Conservation (phyloP, 2,888 invertebrate genomes). For the Microctonus brassicae region DNA sequence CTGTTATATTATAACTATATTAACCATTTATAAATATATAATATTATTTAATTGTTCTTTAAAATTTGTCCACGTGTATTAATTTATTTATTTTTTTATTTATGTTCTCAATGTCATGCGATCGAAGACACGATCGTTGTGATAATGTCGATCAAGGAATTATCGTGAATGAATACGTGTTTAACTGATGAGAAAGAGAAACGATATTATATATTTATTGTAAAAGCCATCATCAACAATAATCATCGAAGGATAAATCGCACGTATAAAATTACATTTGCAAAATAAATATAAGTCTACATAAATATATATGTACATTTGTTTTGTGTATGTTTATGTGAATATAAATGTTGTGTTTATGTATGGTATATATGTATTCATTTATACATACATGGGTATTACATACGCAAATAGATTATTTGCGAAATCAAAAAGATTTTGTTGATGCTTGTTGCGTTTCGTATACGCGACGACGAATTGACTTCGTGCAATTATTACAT, state of each 20-base stretch:
- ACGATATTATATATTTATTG: neutral
- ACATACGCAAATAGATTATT: slow-evolving; percentile 11
- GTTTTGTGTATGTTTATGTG: too few relatives aligned
- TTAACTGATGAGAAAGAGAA: neutral
- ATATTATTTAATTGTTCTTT: slow-evolving; percentile 6
- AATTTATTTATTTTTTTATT: neutral
- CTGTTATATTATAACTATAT: too few relatives aligned
- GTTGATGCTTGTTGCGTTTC: slow-evolving; percentile 31
- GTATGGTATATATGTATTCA: neutral
- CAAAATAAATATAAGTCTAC: too few relatives aligned
- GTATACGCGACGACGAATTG: neutral
- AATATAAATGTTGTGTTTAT: too few relatives aligned
- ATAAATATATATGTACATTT: neutral
- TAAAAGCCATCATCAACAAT: slow-evolving; percentile 9
- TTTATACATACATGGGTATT: neutral
- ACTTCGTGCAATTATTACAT: neutral
- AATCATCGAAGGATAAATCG: neutral
- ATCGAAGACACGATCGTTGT: neutral
- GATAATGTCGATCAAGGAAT: slow-evolving; percentile 4
- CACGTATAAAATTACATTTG: too few relatives aligned
- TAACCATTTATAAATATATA: neutral
- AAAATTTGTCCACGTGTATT: slow-evolving; percentile 17
- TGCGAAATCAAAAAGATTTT: slow-evolving; percentile 33
- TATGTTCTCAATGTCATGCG: slow-evolving; percentile 7
- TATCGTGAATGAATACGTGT: neutral